phyloP scores from a whole-genome alignment of 35 echinoderm and acorn worm species.

The Stichopus chloronotus region DNA sequence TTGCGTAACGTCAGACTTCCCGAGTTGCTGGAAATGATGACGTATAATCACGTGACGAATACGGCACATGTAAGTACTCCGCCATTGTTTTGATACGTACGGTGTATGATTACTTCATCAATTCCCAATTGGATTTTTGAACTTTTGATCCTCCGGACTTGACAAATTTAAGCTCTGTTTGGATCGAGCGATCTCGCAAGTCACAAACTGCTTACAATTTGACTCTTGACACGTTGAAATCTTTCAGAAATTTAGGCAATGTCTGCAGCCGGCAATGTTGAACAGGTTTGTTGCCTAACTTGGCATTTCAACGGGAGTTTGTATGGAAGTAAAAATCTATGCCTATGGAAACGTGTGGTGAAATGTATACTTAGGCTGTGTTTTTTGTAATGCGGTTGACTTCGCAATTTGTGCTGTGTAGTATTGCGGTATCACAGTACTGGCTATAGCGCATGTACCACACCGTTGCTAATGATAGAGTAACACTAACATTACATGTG shows the following conservation, averaged over 20 bases:
- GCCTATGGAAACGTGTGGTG: neutral
- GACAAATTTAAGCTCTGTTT: neutral
- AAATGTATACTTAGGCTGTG: slow-evolving; percentile 34
- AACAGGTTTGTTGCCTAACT: slow-evolving; percentile 73
- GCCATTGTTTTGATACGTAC: slow-evolving; percentile 50
- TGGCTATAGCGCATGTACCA: too few relatives aligned
- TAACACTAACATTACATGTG: too few relatives aligned
- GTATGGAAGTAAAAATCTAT: slow-evolving; percentile 45
- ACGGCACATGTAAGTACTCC: slow-evolving; percentile 49
- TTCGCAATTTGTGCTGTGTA: neutral
- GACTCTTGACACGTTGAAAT: slow-evolving; percentile 54
- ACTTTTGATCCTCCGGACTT: slow-evolving; percentile 32
- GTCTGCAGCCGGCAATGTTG: slow-evolving; percentile 80
- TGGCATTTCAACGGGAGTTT: slow-evolving; percentile 49
- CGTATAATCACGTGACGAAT: slow-evolving; percentile 37
- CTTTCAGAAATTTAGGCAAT: slow-evolving; percentile 71
- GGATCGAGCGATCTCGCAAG: slow-evolving; percentile 25
- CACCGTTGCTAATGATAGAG: too few relatives aligned
- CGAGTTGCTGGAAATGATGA: slow-evolving; percentile 20
- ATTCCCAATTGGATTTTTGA: slow-evolving; percentile 46
- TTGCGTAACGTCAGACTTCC: neutral
- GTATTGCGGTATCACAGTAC: too few relatives aligned
- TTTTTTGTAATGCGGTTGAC: neutral
- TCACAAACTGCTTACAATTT: slow-evolving; percentile 48
- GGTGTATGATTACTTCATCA: neutral